These are phyloP conservation scores for Brachyalestes nurse DNA, from an alignment of 2,797 vertebrate genomes.

Conservation along the genomic window DNA sequence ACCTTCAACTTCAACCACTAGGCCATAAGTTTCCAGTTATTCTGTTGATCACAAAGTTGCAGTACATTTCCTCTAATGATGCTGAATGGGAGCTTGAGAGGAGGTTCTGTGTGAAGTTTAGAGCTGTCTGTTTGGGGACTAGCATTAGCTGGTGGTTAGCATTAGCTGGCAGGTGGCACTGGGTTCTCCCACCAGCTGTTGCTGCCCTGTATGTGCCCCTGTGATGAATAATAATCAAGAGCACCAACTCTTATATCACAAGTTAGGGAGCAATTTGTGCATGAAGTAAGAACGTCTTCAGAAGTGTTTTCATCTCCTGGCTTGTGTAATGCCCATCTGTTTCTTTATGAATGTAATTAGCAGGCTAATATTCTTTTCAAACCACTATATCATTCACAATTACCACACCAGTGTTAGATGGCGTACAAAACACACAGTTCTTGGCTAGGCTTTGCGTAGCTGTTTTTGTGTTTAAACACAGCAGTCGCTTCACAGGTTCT, in stretches of 20 bases:
- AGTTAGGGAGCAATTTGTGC: slow-evolving; percentile 25
- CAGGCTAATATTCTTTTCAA: background rate
- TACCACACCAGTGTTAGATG: background rate
- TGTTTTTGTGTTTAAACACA: slow-evolving; percentile 4
- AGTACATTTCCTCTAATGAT: background rate
- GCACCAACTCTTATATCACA: slow-evolving; percentile 25
- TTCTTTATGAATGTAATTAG: slow-evolving; percentile 27
- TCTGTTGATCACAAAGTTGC: no score
- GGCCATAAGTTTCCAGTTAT: no score
- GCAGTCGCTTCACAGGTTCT: background rate
- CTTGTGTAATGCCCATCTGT: slow-evolving; percentile 23
- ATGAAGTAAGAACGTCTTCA: slow-evolving; percentile 6
- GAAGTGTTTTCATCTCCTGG: slow-evolving; percentile 6
- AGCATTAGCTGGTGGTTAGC: slow-evolving; percentile 25
- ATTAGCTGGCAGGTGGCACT: slow-evolving; percentile 52
- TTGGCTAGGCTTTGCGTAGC: background rate
- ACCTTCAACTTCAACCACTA: no score
- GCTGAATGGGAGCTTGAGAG: background rate
- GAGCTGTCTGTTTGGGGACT: slow-evolving; percentile 26
- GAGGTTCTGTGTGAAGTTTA: background rate
- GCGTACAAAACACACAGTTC: background rate
- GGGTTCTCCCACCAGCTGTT: slow-evolving; percentile 55
- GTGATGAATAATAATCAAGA: slow-evolving; percentile 53
- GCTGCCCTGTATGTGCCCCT: slow-evolving; percentile 33
- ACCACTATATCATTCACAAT: background rate